phyloP scores from a whole-genome alignment of 2,113 vertebrate species.

The Pteropus alecto region DNA sequence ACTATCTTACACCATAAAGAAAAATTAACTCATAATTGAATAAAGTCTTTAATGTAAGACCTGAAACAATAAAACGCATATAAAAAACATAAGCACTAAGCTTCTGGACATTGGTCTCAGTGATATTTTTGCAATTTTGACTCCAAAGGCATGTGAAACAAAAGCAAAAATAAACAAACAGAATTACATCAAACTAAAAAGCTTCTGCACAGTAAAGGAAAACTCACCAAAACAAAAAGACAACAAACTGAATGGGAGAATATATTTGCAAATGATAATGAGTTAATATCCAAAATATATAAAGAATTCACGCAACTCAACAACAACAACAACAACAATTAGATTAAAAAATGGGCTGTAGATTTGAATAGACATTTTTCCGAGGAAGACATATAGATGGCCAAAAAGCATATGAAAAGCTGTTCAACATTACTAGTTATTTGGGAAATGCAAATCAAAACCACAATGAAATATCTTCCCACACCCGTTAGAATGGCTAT shows the following conservation, averaged over 20 bases:
- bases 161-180: background rate
- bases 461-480: too few species aligned
- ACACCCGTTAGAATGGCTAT: too few species aligned
- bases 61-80: background rate
- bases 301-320: background rate
- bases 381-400: too few species aligned
- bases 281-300: background rate
- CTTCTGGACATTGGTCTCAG: background rate
- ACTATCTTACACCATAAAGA: background rate
- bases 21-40: background rate
- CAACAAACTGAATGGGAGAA: background rate
- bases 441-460: too few species aligned
- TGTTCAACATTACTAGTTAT: too few species aligned
- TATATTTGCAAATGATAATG: background rate
- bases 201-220: background rate
- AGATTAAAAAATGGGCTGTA: too few species aligned
- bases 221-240: background rate
- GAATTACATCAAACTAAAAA: background rate
- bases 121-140: background rate
- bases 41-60: background rate
- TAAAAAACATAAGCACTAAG: background rate
- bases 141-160: background rate
- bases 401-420: too few species aligned
- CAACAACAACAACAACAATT: background rate
- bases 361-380: too few species aligned